Evolutionary conservation across 2,888 invertebrate species (phyloP).

Genomic region (Mythimna loreyi): DNA sequence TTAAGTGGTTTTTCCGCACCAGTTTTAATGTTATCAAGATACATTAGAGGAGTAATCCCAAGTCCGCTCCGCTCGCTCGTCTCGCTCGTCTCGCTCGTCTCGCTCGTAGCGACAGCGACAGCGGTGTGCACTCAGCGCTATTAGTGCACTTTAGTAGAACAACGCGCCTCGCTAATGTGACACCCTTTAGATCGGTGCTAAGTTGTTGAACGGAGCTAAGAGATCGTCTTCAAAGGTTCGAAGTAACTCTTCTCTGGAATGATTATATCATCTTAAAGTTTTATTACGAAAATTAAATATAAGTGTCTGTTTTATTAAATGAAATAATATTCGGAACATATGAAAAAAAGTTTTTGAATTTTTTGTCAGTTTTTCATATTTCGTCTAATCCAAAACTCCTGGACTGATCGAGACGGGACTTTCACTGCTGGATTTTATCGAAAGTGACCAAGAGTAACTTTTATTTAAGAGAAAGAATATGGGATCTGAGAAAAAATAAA

Average conservation of each 20-base stretch:
- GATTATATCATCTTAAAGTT: neutral
- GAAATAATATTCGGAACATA: too few relatives aligned
- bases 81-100: neutral
- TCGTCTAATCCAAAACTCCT: too few relatives aligned
- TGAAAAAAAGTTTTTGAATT: too few relatives aligned
- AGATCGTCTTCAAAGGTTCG: neutral
- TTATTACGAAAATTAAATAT: too few relatives aligned
- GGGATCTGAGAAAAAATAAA: too few relatives aligned
- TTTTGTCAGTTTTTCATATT: too few relatives aligned
- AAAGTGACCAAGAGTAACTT: too few relatives aligned
- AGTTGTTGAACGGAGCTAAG: slow-evolving; percentile 6
- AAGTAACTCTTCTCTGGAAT: neutral
- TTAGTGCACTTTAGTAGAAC: slow-evolving; percentile 47
- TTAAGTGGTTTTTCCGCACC: neutral
- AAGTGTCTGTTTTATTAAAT: too few relatives aligned
- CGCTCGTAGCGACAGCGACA: slow-evolving; percentile 21
- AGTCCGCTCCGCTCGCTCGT: slow-evolving; percentile 10
- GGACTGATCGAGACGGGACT: too few relatives aligned
- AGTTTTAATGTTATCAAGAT: neutral
- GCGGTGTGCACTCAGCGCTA: slow-evolving; percentile 45
- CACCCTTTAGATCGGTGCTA: slow-evolving; percentile 1
- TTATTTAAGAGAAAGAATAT: too few relatives aligned
- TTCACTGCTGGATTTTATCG: too few relatives aligned
- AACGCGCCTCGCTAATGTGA: slow-evolving; percentile 39
- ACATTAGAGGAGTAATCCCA: slow-evolving; percentile 22